Conservation (phyloP, 2,113 vertebrate genomes). For the Sceloporus undulatus region DNA sequence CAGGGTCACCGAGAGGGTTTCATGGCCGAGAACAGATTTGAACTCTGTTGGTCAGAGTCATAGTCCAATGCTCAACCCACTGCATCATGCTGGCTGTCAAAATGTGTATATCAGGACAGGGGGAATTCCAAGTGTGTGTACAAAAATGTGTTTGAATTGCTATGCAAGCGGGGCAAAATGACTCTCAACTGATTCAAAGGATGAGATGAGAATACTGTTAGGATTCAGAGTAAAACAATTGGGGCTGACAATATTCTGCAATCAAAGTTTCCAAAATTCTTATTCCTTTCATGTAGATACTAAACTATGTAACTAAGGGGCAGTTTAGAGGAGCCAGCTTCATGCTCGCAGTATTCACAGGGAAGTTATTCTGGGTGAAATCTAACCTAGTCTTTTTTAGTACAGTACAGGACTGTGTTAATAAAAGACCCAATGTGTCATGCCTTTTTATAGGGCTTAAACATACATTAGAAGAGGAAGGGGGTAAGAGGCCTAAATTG, state of each 20-base stretch:
- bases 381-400: constrained; percentile 74
- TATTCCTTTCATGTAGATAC: constrained; percentile 16
- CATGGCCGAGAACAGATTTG: too few relatives aligned
- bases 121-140: too few relatives aligned
- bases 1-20: too few relatives aligned
- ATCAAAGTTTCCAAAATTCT: background rate
- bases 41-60: too few relatives aligned
- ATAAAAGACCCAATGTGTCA: constrained; percentile 72
- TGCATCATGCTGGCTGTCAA: too few relatives aligned
- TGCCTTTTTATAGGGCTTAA: constrained; percentile 70
- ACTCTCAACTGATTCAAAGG: background rate
- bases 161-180: background rate
- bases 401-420: constrained; percentile 70
- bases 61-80: too few relatives aligned
- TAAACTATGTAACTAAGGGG: constrained; percentile 6
- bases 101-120: too few relatives aligned
- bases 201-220: background rate
- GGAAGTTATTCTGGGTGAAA: constrained; percentile 74
- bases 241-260: background rate
- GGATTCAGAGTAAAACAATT: background rate
- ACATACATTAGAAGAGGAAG: background rate
- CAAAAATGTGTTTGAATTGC: background rate
- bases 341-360: constrained; percentile 71
- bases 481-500: constrained; percentile 56
- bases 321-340: constrained; percentile 49